Percentiles rank a stretch among this genome's conserved stretches.
Evolutionary conservation across 2,888 invertebrate genomes (phyloP).

Genomic region (Xanthorhoe spadicearia): DNA sequence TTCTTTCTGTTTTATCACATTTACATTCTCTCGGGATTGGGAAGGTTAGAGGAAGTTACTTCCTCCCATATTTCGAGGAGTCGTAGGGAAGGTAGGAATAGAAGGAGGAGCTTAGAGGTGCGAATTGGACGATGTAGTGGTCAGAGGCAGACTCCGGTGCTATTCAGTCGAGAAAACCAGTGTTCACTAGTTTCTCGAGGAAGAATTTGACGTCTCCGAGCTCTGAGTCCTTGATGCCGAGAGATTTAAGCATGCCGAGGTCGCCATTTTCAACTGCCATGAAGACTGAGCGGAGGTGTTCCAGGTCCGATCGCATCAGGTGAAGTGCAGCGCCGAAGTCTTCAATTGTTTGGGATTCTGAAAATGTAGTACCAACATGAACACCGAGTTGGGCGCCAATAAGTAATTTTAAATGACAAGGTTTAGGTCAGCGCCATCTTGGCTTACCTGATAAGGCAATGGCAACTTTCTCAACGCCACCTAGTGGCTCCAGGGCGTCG

Average conservation of each 20-base stretch:
- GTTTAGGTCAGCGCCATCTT: slow-evolving; percentile 29
- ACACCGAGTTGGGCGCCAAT: slow-evolving; percentile 42
- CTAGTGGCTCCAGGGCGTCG: slow-evolving; percentile 95
- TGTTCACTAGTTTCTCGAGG: slow-evolving; percentile 97
- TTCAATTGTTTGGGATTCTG: slow-evolving; percentile 97
- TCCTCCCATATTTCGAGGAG: slow-evolving; percentile 77
- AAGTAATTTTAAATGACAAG: background rate
- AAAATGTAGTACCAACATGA: slow-evolving; percentile 50
- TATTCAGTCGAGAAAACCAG: slow-evolving; percentile 97
- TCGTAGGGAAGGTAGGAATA: slow-evolving; percentile 88
- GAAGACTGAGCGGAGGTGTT: slow-evolving; percentile 96
- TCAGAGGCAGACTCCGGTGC: slow-evolving; percentile 90
- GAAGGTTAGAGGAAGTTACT: slow-evolving; percentile 55
- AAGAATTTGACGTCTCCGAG: slow-evolving; percentile 98
- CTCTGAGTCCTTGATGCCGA: slow-evolving; percentile 97
- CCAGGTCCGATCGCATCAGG: slow-evolving; percentile 94
- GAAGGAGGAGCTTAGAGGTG: slow-evolving; percentile 89
- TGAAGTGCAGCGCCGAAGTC: slow-evolving; percentile 96
- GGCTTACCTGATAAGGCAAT: slow-evolving; percentile 94
- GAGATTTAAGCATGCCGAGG: slow-evolving; percentile 95
- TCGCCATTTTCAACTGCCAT: slow-evolving; percentile 98
- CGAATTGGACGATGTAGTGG: slow-evolving; percentile 87
- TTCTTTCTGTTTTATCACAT: slow-evolving; percentile 49
- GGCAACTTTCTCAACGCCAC: slow-evolving; percentile 97
- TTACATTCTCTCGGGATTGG: slow-evolving; percentile 60